phyloP scores from a whole-genome alignment of 1,140 invertebrate species.

The Atta colombica region DNA sequence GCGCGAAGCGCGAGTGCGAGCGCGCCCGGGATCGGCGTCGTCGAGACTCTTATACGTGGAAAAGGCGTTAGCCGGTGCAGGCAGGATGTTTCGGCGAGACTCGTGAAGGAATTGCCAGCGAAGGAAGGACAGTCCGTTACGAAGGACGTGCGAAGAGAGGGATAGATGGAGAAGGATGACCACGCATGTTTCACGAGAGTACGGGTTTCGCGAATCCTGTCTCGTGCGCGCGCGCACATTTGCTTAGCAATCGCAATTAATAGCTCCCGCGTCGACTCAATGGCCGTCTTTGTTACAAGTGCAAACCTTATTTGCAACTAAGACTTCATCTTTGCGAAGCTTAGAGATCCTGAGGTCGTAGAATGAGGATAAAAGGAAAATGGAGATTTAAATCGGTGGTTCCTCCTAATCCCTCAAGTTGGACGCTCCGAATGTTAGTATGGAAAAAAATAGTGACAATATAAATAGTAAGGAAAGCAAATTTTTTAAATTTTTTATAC shows the following conservation, averaged over 20 bases:
- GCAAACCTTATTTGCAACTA: constrained; percentile 48
- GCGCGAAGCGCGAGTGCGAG: constrained; percentile 13
- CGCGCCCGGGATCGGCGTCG: constrained; percentile 33
- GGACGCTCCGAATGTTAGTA: not conserved
- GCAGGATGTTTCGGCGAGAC: constrained; percentile 75
- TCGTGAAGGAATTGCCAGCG: constrained; percentile 78
- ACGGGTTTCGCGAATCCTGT: constrained; percentile 45
- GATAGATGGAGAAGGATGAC: constrained; percentile 47
- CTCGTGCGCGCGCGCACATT: constrained; percentile 42
- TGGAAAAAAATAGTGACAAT: not conserved
- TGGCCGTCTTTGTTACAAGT: constrained; percentile 57
- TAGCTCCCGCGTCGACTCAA: constrained; percentile 53
- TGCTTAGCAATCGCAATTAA: constrained; percentile 61
- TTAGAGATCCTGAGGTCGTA: constrained; percentile 29
- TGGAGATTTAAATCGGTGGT: constrained; percentile 30
- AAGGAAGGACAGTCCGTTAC: constrained; percentile 61
- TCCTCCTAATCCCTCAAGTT: not conserved
- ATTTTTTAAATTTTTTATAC: not conserved
- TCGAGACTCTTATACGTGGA: constrained; percentile 68
- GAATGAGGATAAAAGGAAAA: not conserved
- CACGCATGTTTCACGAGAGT: constrained; percentile 28
- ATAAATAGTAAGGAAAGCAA: not conserved
- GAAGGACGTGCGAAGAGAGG: constrained; percentile 35
- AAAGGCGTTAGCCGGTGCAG: constrained; percentile 67
- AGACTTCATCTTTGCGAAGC: constrained; percentile 14